These are phyloP conservation scores for Pituophis catenifer DNA, from an alignment of 2,113 vertebrate genomes.

Conservation along the genomic window DNA sequence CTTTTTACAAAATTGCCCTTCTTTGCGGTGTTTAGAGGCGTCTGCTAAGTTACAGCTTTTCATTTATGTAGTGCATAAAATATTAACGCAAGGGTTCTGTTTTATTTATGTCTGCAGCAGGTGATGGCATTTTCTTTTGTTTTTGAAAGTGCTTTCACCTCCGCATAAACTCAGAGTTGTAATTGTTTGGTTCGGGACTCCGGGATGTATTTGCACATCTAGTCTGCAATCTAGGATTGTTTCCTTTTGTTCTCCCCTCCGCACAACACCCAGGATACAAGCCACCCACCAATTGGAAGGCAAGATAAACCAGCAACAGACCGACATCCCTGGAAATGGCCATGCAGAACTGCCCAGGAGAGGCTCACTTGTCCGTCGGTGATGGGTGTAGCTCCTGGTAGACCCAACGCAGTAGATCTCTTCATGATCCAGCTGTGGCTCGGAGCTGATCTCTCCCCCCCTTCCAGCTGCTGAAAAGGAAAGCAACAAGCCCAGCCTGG, in stretches of 20 bases:
- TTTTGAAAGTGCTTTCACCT: constrained; percentile 16
- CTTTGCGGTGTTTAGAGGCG: neutral
- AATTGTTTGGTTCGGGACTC: constrained; percentile 32
- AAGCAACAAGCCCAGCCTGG: constrained; percentile 19
- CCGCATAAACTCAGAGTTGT: neutral
- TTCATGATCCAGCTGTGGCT: constrained; percentile 90
- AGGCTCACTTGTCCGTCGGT: constrained; percentile 89
- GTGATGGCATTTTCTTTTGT: constrained; percentile 24
- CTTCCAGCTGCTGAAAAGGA: constrained; percentile 72
- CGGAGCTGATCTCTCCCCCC: constrained; percentile 84
- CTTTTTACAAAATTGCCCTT: neutral
- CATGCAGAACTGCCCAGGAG: constrained; percentile 83
- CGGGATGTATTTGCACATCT: neutral
- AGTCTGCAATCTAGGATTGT: neutral
- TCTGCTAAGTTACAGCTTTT: neutral
- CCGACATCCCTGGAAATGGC: constrained; percentile 87
- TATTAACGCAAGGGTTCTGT: constrained; percentile 46
- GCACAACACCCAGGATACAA: constrained; percentile 87
- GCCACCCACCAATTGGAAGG: constrained; percentile 97
- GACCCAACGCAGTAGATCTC: constrained; percentile 92
- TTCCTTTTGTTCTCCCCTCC: constrained; percentile 41
- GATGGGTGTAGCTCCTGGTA: constrained; percentile 86
- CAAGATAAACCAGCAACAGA: constrained; percentile 88
- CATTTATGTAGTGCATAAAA: constrained; percentile 40
- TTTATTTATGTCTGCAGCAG: constrained; percentile 51